These are phyloP conservation scores for Hirtodrosophila alboralis DNA, from an alignment of 2,888 invertebrate genomes.

Conservation along the genomic window DNA sequence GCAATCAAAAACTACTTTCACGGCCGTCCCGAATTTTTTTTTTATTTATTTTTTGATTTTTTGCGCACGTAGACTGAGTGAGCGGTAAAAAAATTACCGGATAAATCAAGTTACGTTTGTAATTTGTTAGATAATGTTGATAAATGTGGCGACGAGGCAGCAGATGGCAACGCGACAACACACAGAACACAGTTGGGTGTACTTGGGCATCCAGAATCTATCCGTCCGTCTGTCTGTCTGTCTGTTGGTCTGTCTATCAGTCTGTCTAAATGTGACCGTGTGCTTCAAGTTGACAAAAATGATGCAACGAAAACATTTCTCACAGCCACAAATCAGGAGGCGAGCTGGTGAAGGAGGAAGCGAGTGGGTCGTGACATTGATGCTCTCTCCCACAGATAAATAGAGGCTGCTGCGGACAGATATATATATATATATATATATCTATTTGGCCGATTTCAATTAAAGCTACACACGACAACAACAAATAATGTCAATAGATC, in stretches of 20 bases:
- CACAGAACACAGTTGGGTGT: constrained; percentile 64
- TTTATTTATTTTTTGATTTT: too few species aligned
- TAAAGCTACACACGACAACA: constrained; percentile 48
- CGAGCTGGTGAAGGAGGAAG: background rate
- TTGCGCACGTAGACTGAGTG: constrained; percentile 39
- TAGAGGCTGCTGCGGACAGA: too few species aligned
- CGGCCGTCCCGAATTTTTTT: constrained; percentile 64
- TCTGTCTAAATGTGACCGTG: background rate
- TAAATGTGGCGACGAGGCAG: constrained; percentile 65
- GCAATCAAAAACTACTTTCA: constrained; percentile 63
- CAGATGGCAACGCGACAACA: constrained; percentile 21
- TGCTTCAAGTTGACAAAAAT: constrained; percentile 41
- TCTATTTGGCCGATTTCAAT: constrained; percentile 57
- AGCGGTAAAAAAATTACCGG: constrained; percentile 77
- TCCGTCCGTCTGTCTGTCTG: background rate
- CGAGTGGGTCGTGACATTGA: constrained; percentile 28
- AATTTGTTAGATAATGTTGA: constrained; percentile 83
- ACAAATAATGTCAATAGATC: constrained; percentile 69
- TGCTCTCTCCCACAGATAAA: too few species aligned
- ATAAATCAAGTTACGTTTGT: constrained; percentile 83
- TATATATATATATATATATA: too few species aligned
- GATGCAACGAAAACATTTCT: constrained; percentile 49
- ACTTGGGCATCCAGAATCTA: constrained; percentile 23
- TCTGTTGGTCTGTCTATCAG: background rate
- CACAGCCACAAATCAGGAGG: constrained; percentile 16